Conservation (phyloP, 2,888 invertebrate genomes). For the Petrophora chlorosata region DNA sequence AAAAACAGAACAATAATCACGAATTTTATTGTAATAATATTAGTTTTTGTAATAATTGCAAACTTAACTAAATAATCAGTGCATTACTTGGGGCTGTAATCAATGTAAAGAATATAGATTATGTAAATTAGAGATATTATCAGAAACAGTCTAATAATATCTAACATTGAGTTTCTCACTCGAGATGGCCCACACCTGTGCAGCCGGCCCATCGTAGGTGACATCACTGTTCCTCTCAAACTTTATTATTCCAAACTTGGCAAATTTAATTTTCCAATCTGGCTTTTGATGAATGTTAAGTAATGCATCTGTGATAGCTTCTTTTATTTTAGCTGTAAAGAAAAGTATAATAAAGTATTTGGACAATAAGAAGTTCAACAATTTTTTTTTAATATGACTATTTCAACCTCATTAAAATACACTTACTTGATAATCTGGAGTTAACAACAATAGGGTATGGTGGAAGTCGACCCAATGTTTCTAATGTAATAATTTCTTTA, state of each 20-base stretch:
- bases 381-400: too few species aligned
- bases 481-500: conserved; percentile 81
- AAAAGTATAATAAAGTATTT: too few species aligned
- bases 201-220: conserved; percentile 76
- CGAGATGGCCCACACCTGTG: conserved; percentile 78
- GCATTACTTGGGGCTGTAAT: conserved; percentile 65
- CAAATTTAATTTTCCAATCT: conserved; percentile 70
- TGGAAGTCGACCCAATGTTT: conserved; percentile 86
- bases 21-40: conserved; percentile 10
- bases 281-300: conserved; percentile 62
- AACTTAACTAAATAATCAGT: conserved; percentile 31
- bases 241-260: conserved; percentile 76
- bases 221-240: conserved; percentile 72
- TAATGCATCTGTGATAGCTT: conserved; percentile 66
- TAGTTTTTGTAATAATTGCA: conserved; percentile 5
- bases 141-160: conserved; percentile 79
- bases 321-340: conserved; percentile 72
- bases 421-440: conserved; percentile 79
- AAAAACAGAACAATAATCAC: conserved; percentile 18
- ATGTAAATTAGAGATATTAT: conserved; percentile 68
- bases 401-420: background rate
- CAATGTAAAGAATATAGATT: conserved; percentile 73
- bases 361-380: too few species aligned
- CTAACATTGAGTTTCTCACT: conserved; percentile 77
- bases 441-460: conserved; percentile 87